Evolutionary conservation across 53 echinoderm and acorn worm species (phyloP).

Genomic region (Actinopyga echinites): DNA sequence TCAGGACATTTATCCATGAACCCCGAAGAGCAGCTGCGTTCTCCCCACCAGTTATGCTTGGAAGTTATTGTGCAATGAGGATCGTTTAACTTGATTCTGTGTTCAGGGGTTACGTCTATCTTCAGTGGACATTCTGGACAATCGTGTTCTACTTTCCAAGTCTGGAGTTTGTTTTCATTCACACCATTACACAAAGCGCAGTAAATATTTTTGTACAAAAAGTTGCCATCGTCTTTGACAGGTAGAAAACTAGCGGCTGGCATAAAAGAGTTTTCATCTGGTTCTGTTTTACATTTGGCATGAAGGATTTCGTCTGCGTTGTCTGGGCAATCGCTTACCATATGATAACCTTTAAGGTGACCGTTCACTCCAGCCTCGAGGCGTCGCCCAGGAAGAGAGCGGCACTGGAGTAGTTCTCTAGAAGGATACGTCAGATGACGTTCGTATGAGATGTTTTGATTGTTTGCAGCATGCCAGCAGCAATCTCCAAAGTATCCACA

Average conservation of each 20-base stretch:
- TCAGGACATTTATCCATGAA: neutral
- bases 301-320: too few species aligned
- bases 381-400: too few species aligned
- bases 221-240: neutral
- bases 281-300: neutral
- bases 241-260: neutral
- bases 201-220: conserved; percentile 14
- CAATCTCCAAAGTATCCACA: too few species aligned
- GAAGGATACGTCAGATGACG: too few species aligned
- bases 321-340: too few species aligned
- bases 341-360: too few species aligned
- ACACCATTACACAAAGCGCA: conserved; percentile 17
- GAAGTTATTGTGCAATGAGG: neutral
- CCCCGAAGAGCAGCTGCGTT: neutral
- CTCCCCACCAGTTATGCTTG: neutral
- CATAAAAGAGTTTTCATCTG: neutral
- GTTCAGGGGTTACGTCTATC: neutral
- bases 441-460: too few species aligned
- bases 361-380: too few species aligned
- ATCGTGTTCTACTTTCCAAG: neutral
- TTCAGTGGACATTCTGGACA: neutral
- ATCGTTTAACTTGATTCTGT: neutral
- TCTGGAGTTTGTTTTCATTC: too few species aligned
- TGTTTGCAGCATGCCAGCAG: too few species aligned
- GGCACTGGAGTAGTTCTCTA: too few species aligned